phyloP scores from a whole-genome alignment of 2,888 invertebrate genomes.

The Plagodis pulveraria region DNA sequence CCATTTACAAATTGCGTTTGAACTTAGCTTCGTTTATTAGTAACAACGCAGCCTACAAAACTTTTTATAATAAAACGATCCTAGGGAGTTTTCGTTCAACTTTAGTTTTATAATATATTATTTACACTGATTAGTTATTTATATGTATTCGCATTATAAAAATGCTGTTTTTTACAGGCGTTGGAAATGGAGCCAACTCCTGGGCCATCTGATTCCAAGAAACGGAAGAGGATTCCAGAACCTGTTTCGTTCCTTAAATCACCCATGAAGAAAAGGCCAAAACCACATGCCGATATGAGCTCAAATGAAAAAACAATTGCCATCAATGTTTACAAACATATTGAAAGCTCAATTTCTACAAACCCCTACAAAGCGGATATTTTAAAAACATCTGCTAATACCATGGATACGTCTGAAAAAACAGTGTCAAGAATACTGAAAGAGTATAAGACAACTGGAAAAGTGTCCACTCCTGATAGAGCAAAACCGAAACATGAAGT shows the following conservation, averaged over 20 bases:
- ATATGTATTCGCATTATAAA: no score
- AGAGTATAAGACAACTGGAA: neutral
- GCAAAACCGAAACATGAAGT: neutral
- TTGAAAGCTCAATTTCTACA: neutral
- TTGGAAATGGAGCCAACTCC: neutral
- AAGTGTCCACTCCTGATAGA: neutral
- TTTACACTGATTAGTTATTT: no score
- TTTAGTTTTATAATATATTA: no score
- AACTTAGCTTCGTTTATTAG: no score
- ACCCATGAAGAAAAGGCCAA: no score
- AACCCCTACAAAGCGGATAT: neutral
- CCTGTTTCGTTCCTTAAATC: no score
- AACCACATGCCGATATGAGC: neutral
- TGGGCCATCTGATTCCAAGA: conserved; percentile 1
- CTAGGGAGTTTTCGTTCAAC: no score
- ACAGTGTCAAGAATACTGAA: neutral
- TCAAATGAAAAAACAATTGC: conserved; percentile 1
- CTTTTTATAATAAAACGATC: no score
- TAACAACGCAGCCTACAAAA: no score
- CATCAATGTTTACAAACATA: neutral
- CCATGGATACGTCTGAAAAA: neutral
- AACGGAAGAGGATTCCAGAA: neutral
- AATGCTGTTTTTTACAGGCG: no score
- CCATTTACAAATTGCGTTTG: no score
- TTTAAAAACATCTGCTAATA: neutral